Percentiles rank a stretch among this genome's conserved stretches.
Conservation (phyloP, 2,797 vertebrate species). For the Chanos chanos region DNA sequence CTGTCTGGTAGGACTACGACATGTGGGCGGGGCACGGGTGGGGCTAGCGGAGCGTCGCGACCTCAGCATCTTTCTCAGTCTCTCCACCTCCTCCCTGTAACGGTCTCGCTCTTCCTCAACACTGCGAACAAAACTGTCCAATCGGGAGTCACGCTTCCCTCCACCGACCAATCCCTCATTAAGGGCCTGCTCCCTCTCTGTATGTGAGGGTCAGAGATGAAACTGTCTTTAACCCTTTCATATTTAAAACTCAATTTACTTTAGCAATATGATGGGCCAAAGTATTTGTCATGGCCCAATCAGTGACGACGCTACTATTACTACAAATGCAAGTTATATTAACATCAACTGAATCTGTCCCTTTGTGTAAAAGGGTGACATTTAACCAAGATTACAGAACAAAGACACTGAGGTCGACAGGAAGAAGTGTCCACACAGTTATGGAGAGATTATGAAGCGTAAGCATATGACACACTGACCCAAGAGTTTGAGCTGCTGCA, state of each 20-base stretch:
- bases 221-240: too few relatives aligned
- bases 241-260: too few relatives aligned
- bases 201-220: background rate
- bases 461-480: constrained; percentile 8
- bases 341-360: background rate
- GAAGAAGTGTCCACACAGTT: background rate
- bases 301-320: too few relatives aligned
- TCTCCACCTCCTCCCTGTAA: constrained; percentile 58
- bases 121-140: constrained; percentile 56
- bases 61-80: constrained; percentile 62
- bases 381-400: background rate
- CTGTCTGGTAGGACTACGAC: constrained; percentile 44
- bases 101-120: constrained; percentile 61
- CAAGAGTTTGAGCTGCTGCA: constrained; percentile 33
- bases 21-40: constrained; percentile 27
- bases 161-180: too few relatives aligned
- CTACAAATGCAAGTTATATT: background rate
- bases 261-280: too few relatives aligned
- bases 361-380: background rate
- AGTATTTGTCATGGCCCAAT: too few relatives aligned
- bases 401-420: background rate
- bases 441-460: too few relatives aligned
- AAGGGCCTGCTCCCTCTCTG: constrained; percentile 17
- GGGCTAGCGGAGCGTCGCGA: constrained; percentile 58
- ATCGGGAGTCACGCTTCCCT: constrained; percentile 38